Conservation (phyloP, 2,113 vertebrate species). For the Lampris megalopsis region DNA sequence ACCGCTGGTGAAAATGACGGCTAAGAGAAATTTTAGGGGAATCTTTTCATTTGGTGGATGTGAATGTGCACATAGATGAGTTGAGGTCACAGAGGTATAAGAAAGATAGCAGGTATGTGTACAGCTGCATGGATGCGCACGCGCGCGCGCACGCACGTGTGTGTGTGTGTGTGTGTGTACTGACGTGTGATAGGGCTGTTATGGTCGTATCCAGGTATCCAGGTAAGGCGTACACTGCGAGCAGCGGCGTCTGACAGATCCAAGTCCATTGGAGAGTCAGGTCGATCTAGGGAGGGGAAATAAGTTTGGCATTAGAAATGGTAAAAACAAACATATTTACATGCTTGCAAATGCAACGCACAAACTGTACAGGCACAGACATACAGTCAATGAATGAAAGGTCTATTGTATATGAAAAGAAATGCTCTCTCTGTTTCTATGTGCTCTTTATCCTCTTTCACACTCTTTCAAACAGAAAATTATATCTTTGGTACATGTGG, state of each 20-base stretch:
- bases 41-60: too few relatives aligned
- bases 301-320: not conserved
- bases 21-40: too few relatives aligned
- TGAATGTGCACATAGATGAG: too few relatives aligned
- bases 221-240: constrained; percentile 91
- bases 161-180: constrained; percentile 10
- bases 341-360: not conserved
- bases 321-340: not conserved
- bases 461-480: too few relatives aligned
- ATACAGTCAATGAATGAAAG: not conserved
- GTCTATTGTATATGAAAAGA: too few relatives aligned
- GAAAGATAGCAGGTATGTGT: not conserved
- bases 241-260: constrained; percentile 90
- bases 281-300: constrained; percentile 82
- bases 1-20: too few relatives aligned
- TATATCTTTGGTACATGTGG: not conserved
- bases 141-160: not conserved
- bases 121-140: not conserved
- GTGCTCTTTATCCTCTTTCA: too few relatives aligned
- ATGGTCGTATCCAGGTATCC: constrained; percentile 93
- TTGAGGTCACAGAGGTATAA: too few relatives aligned
- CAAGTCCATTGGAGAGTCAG: constrained; percentile 90
- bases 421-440: too few relatives aligned
- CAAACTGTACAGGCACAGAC: not conserved
- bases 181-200: constrained; percentile 93